phyloP scores from a whole-genome alignment of 2,797 vertebrate species.

The Anniella stebbinsi region DNA sequence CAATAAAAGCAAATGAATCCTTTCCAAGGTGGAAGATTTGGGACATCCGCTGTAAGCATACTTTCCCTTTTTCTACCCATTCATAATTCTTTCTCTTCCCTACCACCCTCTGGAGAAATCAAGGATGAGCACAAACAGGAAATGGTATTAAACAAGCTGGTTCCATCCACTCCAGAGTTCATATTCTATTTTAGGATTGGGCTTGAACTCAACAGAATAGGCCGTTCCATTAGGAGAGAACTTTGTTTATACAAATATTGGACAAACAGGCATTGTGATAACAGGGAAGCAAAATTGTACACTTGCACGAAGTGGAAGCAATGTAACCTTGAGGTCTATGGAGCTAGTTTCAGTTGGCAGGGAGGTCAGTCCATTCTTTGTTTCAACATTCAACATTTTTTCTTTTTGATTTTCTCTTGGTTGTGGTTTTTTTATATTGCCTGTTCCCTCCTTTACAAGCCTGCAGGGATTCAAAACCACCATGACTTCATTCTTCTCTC shows the following conservation, averaged over 20 bases:
- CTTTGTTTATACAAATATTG: conserved; percentile 29
- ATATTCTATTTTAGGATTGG: conserved; percentile 55
- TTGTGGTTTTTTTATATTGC: neutral
- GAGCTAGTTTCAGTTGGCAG: conserved; percentile 17
- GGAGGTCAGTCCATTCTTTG: conserved; percentile 44
- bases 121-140: conserved; percentile 69
- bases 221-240: neutral
- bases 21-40: conserved; percentile 22
- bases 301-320: conserved; percentile 42
- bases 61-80: conserved; percentile 40
- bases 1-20: conserved; percentile 20
- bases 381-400: conserved; percentile 29
- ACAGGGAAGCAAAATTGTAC: conserved; percentile 15
- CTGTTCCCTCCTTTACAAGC: neutral
- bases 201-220: conserved; percentile 40
- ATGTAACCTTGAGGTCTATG: conserved; percentile 22
- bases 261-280: conserved; percentile 19
- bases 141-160: conserved; percentile 57
- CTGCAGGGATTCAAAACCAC: neutral
- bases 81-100: conserved; percentile 45
- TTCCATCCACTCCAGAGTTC: conserved; percentile 39
- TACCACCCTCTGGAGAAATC: conserved; percentile 43
- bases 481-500: too few relatives aligned
- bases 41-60: conserved; percentile 36
- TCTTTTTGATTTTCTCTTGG: neutral